phyloP scores from a whole-genome alignment of 2,888 invertebrate genomes.

The Cheilosia urbana region DNA sequence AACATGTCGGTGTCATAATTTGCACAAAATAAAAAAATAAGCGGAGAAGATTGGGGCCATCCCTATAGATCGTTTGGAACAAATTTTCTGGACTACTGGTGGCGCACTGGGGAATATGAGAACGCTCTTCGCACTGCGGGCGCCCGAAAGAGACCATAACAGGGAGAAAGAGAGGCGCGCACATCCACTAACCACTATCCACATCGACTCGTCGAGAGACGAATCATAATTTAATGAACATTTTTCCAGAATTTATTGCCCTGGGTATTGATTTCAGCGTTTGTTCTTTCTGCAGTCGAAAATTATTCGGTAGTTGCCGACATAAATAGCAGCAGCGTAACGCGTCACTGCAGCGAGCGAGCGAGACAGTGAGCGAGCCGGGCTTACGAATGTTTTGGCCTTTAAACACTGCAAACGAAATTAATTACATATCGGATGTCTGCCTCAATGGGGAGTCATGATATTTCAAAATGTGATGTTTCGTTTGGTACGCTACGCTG shows the following conservation, averaged over 20 bases:
- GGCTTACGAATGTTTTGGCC: slow-evolving; percentile 71
- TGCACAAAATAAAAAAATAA: slow-evolving; percentile 40
- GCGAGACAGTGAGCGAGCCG: slow-evolving; percentile 11
- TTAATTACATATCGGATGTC: slow-evolving; percentile 81
- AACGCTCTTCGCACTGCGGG: slow-evolving; percentile 45
- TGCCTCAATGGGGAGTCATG: slow-evolving; percentile 79
- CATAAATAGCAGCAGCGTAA: slow-evolving; percentile 84
- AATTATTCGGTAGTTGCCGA: slow-evolving; percentile 81
- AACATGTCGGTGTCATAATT: slow-evolving; percentile 74
- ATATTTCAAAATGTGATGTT: slow-evolving; percentile 76
- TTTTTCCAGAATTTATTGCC: slow-evolving; percentile 83
- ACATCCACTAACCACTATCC: slow-evolving; percentile 5
- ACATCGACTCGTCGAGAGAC: slow-evolving; percentile 45
- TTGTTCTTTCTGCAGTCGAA: slow-evolving; percentile 77
- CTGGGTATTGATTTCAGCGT: slow-evolving; percentile 84
- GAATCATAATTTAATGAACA: slow-evolving; percentile 82
- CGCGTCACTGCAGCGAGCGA: slow-evolving; percentile 34
- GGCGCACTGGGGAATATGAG: slow-evolving; percentile 20
- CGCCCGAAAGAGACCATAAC: slow-evolving; percentile 46
- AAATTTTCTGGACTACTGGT: slow-evolving; percentile 68
- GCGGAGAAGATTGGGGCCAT: slow-evolving; percentile 63
- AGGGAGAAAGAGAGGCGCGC: slow-evolving; percentile 21
- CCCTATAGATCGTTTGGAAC: slow-evolving; percentile 46
- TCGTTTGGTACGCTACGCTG: slow-evolving; percentile 15
- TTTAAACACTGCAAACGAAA: slow-evolving; percentile 79